Conservation (phyloP, 2,113 vertebrate genomes). For the Solenodon paradoxus region DNA sequence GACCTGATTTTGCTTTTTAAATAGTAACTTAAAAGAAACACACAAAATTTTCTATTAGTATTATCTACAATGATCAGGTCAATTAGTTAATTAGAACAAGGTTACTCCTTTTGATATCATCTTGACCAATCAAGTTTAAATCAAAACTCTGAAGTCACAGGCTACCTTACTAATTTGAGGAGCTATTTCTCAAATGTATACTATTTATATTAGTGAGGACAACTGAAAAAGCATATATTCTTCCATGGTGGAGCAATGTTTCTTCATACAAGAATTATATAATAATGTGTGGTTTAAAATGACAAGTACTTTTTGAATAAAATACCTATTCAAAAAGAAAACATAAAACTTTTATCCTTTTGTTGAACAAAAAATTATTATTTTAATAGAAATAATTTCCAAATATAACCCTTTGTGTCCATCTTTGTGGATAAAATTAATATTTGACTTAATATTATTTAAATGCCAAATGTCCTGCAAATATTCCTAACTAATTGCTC, state of each 20-base stretch:
- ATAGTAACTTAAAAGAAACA: neutral
- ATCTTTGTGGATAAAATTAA: neutral
- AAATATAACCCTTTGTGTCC: neutral
- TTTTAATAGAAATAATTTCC: neutral
- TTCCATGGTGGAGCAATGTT: neutral
- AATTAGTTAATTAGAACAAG: neutral
- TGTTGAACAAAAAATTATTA: neutral
- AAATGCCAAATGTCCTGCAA: neutral
- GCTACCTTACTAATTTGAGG: neutral
- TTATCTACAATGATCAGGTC: neutral
- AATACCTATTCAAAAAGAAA: neutral
- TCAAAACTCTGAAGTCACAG: neutral
- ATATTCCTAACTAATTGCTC: neutral
- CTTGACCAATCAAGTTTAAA: neutral
- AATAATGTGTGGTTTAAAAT: neutral
- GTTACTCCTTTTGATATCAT: neutral
- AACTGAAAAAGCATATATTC: neutral
- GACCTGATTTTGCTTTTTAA: slow-evolving; percentile 4
- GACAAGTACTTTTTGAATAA: neutral
- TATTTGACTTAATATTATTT: neutral
- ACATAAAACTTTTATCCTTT: neutral
- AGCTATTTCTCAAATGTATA: neutral
- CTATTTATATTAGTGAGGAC: neutral
- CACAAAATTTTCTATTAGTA: neutral
- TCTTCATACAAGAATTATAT: neutral